phyloP scores from a whole-genome alignment of 1,140 invertebrate genomes.

The Cryptotermes secundus region DNA sequence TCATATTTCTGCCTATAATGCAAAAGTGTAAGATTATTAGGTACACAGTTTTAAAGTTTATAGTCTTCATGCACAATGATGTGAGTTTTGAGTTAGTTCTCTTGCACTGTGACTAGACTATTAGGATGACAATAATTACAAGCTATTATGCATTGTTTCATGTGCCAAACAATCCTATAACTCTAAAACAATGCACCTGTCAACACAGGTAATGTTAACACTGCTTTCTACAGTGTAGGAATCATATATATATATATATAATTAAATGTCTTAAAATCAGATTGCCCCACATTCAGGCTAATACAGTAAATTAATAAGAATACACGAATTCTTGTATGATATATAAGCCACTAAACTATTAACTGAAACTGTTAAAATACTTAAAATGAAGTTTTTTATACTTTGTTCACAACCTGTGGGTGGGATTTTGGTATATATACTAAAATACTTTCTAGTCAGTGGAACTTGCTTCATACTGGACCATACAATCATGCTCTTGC shows the following conservation, averaged over 20 bases:
- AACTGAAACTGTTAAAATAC: neutral
- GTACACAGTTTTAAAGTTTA: too few relatives aligned
- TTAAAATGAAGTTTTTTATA: neutral
- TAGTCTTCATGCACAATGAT: too few relatives aligned
- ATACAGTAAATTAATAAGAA: neutral
- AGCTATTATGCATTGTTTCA: too few relatives aligned
- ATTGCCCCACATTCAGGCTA: neutral
- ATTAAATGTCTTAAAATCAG: neutral
- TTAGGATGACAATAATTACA: too few relatives aligned
- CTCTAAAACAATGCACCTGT: too few relatives aligned
- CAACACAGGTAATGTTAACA: too few relatives aligned
- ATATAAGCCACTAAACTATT: neutral
- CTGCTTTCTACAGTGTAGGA: too few relatives aligned
- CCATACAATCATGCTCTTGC: neutral
- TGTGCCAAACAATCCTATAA: too few relatives aligned
- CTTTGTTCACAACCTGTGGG: constrained; percentile 2
- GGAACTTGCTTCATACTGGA: neutral
- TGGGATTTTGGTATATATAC: neutral
- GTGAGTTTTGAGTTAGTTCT: too few relatives aligned
- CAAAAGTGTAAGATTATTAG: too few relatives aligned
- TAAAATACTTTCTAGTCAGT: neutral
- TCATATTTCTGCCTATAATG: too few relatives aligned
- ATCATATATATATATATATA: neutral
- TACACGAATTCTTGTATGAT: neutral
- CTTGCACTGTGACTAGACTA: too few relatives aligned